Evolutionary conservation across 2,797 vertebrate species (phyloP).

Genomic region (Luscinia megarhynchos): DNA sequence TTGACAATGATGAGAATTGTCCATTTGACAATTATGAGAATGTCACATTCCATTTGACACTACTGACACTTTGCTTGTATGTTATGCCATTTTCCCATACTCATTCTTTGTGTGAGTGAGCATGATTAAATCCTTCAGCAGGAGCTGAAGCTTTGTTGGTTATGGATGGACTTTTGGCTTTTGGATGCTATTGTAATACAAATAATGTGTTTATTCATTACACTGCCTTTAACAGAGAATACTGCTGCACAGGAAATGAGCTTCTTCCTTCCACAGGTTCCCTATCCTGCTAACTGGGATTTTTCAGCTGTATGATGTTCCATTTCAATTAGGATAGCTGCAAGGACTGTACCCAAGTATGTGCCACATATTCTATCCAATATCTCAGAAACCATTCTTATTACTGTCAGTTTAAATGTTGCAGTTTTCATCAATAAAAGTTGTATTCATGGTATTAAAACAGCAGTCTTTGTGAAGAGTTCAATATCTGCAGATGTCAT

Average conservation of each 20-base stretch:
- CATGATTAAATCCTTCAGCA: neutral
- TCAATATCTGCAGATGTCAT: neutral
- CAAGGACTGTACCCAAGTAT: neutral
- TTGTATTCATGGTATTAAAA: neutral
- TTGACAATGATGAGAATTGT: neutral
- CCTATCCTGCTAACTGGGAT: neutral
- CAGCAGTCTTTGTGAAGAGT: neutral
- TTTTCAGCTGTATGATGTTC: neutral
- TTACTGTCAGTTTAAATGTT: neutral
- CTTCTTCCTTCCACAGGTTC: neutral
- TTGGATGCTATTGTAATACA: rapidly evolving
- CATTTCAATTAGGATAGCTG: neutral
- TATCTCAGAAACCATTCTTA: neutral
- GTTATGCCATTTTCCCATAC: neutral
- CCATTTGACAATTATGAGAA: neutral
- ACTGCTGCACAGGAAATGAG: neutral
- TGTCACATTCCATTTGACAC: neutral
- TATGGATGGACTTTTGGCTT: neutral
- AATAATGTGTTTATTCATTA: neutral
- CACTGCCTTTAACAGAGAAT: neutral
- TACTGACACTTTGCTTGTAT: neutral
- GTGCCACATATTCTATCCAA: neutral
- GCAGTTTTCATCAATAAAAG: neutral
- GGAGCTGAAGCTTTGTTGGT: neutral
- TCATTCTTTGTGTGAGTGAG: neutral